phyloP scores from a whole-genome alignment of 2,113 vertebrate species.

The Galemys pyrenaicus region DNA sequence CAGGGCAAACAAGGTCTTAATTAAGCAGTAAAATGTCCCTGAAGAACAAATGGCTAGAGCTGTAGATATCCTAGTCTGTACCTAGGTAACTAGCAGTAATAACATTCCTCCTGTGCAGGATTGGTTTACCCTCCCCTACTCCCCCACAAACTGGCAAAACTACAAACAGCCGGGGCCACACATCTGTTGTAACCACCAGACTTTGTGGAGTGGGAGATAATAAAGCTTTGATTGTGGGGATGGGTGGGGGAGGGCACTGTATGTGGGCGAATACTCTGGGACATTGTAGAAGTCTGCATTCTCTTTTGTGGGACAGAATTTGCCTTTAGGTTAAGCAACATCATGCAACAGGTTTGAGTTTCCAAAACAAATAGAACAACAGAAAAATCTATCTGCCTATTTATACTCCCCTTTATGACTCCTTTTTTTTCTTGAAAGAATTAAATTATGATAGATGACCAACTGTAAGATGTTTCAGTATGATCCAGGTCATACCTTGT shows the following conservation, averaged over 20 bases:
- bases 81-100: conserved; percentile 2
- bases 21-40: conserved; percentile 24
- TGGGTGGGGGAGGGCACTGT: neutral
- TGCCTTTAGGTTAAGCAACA: neutral
- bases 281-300: neutral
- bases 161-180: neutral
- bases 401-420: neutral
- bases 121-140: neutral
- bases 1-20: neutral
- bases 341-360: neutral
- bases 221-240: neutral
- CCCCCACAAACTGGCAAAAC: neutral
- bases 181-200: neutral
- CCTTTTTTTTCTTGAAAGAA: conserved; percentile 30
- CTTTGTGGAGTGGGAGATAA: neutral
- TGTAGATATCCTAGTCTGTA: neutral
- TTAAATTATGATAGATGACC: neutral
- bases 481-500: neutral
- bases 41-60: conserved; percentile 18
- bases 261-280: neutral
- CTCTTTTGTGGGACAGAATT: conserved; percentile 18
- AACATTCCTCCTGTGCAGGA: neutral
- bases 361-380: conserved; percentile 47
- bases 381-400: neutral
- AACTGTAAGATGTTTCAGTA: neutral